Evolutionary conservation across 1,140 invertebrate species (phyloP).

Genomic region (Drosophila biarmipes): DNA sequence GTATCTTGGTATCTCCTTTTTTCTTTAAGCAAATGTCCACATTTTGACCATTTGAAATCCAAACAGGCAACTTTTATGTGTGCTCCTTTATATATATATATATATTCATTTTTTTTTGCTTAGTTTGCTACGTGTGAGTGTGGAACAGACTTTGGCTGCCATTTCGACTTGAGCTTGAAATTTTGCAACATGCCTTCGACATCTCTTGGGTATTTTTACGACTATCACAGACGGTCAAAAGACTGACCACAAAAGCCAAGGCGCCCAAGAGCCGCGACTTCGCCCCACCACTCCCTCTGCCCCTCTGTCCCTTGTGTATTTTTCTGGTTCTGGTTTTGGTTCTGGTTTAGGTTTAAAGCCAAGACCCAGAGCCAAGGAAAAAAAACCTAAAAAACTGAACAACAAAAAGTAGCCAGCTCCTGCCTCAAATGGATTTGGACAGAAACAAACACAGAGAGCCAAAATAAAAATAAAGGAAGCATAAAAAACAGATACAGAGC

Average conservation of each 20-base stretch:
- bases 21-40: constrained; percentile 74
- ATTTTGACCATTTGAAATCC: constrained; percentile 81
- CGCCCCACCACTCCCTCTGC: neutral
- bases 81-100: neutral
- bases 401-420: constrained; percentile 17
- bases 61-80: constrained; percentile 75
- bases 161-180: constrained; percentile 77
- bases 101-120: neutral
- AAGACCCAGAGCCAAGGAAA: neutral
- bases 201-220: constrained; percentile 81
- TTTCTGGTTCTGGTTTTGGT: constrained; percentile 26
- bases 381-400: neutral
- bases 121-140: constrained; percentile 17
- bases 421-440: constrained; percentile 42
- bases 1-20: constrained; percentile 16
- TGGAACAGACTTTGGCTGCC: constrained; percentile 50
- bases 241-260: constrained; percentile 50
- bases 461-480: constrained; percentile 11
- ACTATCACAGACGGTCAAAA: constrained; percentile 55
- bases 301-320: neutral
- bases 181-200: constrained; percentile 81
- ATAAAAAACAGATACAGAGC: constrained; percentile 31
- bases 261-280: constrained; percentile 48
- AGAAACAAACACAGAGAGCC: constrained; percentile 30
- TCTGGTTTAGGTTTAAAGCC: constrained; percentile 46